phyloP scores from a whole-genome alignment of 2,797 vertebrate species.

The Sebastiscus tertius region DNA sequence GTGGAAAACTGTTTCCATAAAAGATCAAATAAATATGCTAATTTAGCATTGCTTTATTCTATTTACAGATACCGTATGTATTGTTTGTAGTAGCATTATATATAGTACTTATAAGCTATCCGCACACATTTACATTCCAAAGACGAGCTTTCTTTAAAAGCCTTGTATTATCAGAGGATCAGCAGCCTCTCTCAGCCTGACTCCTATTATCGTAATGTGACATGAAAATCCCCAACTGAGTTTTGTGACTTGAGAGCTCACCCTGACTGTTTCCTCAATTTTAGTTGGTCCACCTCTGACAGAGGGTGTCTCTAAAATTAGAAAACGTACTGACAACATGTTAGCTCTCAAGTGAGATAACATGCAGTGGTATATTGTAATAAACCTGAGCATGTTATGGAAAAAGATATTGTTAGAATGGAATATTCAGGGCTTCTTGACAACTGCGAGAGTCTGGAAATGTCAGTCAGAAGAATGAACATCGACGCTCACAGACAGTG shows the following conservation, averaged over 20 bases:
- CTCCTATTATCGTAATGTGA: slow-evolving; percentile 20
- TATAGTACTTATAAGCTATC: slow-evolving; percentile 9
- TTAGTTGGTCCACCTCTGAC: slow-evolving; percentile 32
- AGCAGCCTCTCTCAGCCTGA: not conserved
- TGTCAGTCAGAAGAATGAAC: not conserved
- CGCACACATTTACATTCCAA: slow-evolving; percentile 9
- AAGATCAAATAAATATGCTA: slow-evolving; percentile 28
- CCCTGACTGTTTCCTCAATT: slow-evolving; percentile 15
- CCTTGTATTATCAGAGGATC: slow-evolving; percentile 31
- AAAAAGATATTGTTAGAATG: not conserved
- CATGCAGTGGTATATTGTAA: not conserved
- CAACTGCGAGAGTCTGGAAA: not conserved
- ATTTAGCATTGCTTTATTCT: not conserved
- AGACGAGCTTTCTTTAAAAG: slow-evolving; percentile 1
- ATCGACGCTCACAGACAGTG: not conserved
- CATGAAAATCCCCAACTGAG: slow-evolving; percentile 23
- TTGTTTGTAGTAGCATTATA: not conserved
- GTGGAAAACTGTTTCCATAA: not conserved
- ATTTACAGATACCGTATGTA: not conserved
- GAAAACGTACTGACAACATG: slow-evolving; percentile 38
- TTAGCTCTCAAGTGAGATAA: slow-evolving; percentile 14
- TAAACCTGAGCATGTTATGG: not conserved
- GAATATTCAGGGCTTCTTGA: not conserved
- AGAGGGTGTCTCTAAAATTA: slow-evolving; percentile 46
- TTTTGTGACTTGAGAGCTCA: slow-evolving; percentile 12